Evolutionary conservation across 2,113 vertebrate species (phyloP), one percentile per base, ranked within the genome.

Genomic region (Sisor rabdophorus): DNA sequence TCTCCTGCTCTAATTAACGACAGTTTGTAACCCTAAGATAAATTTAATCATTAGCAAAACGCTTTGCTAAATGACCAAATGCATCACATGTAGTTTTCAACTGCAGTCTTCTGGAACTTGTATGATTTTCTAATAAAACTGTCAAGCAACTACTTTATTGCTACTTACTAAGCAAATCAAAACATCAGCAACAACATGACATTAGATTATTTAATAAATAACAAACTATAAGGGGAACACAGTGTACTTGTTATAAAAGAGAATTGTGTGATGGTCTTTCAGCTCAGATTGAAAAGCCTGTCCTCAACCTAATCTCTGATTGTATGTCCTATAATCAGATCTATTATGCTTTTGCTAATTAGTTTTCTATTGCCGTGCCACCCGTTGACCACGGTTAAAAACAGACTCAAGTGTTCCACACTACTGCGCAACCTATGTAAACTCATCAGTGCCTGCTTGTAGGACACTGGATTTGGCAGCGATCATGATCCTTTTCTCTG

Each of bases 1-100:
- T 47, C 30, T 53, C 53, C 53, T 50, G 54, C 40, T 71, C 76
- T 60, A 60, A 82, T 82, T 79, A 82, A 80, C 52, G 28, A 58
- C 19, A 36, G 79, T 79, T 85, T 81, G 78, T 68, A 79, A 76
- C 79, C 65, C 80, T 79, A 76, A 89, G 85, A 85, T 79, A 79
- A 75, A 74, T 74, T 28, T 28, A 70, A 77, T 64, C 70, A 65
- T 77, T 77, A 82, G 58, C n/a, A 79, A 63, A 79, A 70, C 79
- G 58, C 78, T 79, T 75, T 70, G 65, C 69, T 73, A 30, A 48
- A 77, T 56, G 74, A 73, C 63, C 55, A 70, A 53, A 79, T 72
- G 56, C 52, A 48, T 70, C 71, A 78, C 55, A 6, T 7, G 19
- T 20, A 11, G 2, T 20, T 3, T 32, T 53, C 55, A 79, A 24